Base-by-base conservation (phyloP, 2,797 vertebrate genomes). In the Girardinus metallicus region DNA sequence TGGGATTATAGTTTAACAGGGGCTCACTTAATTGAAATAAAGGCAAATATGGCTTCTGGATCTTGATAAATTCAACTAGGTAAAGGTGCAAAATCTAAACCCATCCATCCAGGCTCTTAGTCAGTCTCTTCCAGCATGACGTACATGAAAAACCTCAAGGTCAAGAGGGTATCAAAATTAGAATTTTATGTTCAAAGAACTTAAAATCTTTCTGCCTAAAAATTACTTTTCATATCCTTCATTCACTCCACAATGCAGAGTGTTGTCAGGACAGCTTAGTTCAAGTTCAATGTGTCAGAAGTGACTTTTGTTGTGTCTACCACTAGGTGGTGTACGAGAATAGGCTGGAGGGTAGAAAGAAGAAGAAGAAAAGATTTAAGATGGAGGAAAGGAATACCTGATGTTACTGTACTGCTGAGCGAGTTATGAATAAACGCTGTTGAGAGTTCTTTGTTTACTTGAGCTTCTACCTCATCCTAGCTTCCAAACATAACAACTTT, bases 1-100 rank as follows among this genome's bases (percentile, higher is more conserved):
- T 31, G 46, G 77, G 34, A 79, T 87, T 86, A 72, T 85, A 57
- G 84, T 84, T 91, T 93, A 90, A 92, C 87, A 86, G 70, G 5
- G 43, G 73, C 74, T 83, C 83, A 88, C 11, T 64, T 73, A 18
- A 81, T 80, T 29, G 16, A 88, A 78, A 85, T 80, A 60, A 74
- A 83, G 46, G 68, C 78, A 53, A 76, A 49, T 62, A 0, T 8
- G 13, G 49, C 34, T 73, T 73, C 43, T 72, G 36, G 21, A 47
- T 64, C 2, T 21, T 18, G 0, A 36, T 39, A 1, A 64, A 16
- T 60, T 64, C 8, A 31, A 29, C 73, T 15, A 51, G 72, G 26
- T 60, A 55, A 26, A 57, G 29, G 41, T 4, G 7, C 39, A 39
- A 62, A 73, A 57, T 34, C 13, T 51, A 53, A 46, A 75, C 16